A percentile compares a stretch with the other conserved stretches of the same genome.
Conservation (phyloP, 2,113 vertebrate genomes). For the Nannobrachium achirus region DNA sequence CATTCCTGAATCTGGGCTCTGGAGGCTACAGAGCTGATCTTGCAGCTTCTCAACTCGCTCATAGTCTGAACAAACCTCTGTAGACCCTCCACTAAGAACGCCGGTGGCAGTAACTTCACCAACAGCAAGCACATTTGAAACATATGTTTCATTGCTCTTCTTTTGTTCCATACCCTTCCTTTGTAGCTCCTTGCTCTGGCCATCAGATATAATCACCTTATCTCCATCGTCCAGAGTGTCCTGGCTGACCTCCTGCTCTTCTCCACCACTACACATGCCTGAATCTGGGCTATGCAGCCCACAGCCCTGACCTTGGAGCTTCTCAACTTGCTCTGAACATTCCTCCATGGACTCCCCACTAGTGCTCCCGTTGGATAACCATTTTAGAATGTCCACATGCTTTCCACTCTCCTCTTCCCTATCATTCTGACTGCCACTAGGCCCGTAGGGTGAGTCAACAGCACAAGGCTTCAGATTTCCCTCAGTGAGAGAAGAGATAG, state of each 20-base stretch:
- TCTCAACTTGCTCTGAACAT: conserved; percentile 57
- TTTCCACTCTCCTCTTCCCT: too few relatives aligned
- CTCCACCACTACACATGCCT: conserved; percentile 40
- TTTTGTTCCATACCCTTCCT: neutral
- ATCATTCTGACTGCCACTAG: too few relatives aligned
- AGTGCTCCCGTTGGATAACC: conserved; percentile 11
- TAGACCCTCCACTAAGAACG: conserved; percentile 10
- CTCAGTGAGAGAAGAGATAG: neutral
- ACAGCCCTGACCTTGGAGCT: neutral
- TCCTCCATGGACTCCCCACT: conserved; percentile 9
- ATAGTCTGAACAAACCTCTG: conserved; percentile 53
- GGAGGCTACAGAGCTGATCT: conserved; percentile 22
- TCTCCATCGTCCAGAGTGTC: conserved; percentile 55
- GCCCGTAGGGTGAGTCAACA: too few relatives aligned
- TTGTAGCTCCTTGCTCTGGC: neutral
- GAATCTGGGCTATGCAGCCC: conserved; percentile 68
- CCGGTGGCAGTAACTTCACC: too few relatives aligned
- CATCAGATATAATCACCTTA: conserved; percentile 10
- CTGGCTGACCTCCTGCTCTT: conserved; percentile 61
- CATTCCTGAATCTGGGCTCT: conserved; percentile 59
- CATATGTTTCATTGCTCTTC: neutral
- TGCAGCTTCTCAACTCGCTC: conserved; percentile 39
- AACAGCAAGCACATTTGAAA: conserved; percentile 22
- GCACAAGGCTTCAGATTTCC: too few relatives aligned
- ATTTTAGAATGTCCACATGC: too few relatives aligned